Conservation (phyloP, 2,888 invertebrate species). For the Dryadula phaetusa region DNA sequence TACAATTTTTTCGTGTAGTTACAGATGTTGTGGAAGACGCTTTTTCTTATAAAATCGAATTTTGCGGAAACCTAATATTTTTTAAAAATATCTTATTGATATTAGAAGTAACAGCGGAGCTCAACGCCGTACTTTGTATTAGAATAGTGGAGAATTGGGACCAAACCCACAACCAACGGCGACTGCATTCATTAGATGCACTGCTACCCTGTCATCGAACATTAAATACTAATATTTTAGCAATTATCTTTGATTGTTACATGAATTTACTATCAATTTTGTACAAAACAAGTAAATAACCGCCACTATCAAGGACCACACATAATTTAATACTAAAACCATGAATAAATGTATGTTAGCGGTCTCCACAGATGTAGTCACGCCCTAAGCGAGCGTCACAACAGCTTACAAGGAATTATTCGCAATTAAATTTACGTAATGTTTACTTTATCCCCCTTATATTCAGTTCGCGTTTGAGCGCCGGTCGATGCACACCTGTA, state of each 20-base stretch:
- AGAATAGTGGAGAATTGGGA: no score
- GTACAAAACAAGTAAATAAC: neutral
- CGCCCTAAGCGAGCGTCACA: conserved; percentile 53
- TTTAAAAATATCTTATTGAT: no score
- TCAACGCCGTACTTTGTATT: no score
- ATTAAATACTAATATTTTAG: neutral
- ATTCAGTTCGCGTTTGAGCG: conserved; percentile 62
- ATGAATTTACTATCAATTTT: neutral
- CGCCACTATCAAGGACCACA: neutral
- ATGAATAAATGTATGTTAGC: conserved; percentile 1
- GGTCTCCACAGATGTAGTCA: conserved; percentile 29
- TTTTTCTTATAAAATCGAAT: no score
- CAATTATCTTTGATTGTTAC: neutral
- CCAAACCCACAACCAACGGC: no score
- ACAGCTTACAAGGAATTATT: conserved; percentile 73
- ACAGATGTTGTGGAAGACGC: no score
- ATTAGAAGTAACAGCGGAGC: no score
- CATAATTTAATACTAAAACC: neutral
- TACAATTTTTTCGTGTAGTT: no score
- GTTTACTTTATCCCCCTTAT: conserved; percentile 61
- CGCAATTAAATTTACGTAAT: conserved; percentile 74
- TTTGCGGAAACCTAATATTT: no score
- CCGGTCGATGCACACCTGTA: conserved; percentile 50
- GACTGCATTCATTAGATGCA: no score
- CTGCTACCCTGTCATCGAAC: no score